Base-by-base conservation (phyloP, 2,797 vertebrate species). In the Brachyrhaphis roseni region DNA sequence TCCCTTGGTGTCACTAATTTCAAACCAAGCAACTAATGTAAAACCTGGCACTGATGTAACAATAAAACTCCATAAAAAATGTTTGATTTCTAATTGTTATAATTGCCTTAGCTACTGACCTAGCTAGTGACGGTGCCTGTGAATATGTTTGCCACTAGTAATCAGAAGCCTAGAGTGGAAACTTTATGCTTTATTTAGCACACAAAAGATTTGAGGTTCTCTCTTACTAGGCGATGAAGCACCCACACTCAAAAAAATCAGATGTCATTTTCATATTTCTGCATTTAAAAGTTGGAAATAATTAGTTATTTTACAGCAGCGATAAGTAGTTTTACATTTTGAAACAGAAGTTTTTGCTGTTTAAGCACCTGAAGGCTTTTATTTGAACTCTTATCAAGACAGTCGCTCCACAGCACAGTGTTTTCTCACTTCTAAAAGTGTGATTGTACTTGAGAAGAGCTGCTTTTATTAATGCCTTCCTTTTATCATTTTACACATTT, bases 311-410 rank as follows among this genome's bases (percentile, higher is more conserved):
- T 74, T 55, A 5, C 23, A 45, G 12, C 2, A 45, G 41, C 45
- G 13, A 43, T 43, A 15, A 71, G 11, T 8, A 45, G 12, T 71
- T 28, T 45, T 45, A n/a, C 41, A 71, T 28, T 70, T 70, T 6
- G 11, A 45, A 45, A 71, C n/a, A 70, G 31, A 26, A 3, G 47
- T 53, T 36, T 26, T 8, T 74, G 47, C 31, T 6, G 12, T 53
- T 39, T 36, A 23, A 66, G 39, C 64, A 66, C 64, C 64, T 66
- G 64, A 39, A 41, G 18, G 36, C 8, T 39, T 66, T 66, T 39
- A 23, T 74, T 53, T 74, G 12, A 53, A 53, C 55, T 76, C 28
- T 53, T n/a, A 45, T 62, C 20, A 75, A 59, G 41, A 64, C n/a
- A 34, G 23, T 59, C 26, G 39, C 31, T 31, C 20, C 43, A 11